Evolutionary conservation across 2,113 vertebrate species (phyloP), one percentile per base, ranked within the genome.

Genomic region (Condylura cristata): DNA sequence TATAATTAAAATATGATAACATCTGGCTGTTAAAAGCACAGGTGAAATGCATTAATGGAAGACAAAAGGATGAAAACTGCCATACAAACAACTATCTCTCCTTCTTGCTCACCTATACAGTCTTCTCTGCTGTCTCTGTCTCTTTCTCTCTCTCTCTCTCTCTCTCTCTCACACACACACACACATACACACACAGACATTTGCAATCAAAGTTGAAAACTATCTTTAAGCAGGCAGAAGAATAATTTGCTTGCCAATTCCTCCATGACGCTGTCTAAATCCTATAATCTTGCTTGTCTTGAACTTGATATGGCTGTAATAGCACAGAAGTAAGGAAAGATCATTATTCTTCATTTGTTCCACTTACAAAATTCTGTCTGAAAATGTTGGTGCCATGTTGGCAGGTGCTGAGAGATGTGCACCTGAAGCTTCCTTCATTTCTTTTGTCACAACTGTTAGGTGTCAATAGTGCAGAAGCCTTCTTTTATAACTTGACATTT

Each of bases 1-100:
- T 90, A 60, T 96, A 96, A 97, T 97, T 96, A 97, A 96, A 95
- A 94, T 96, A 94, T 78, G 89, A 89, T 95, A 95, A 74, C 94
- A 97, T 97, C 83, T 96, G 93, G 94, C 60, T 95, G 86, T 81
- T 94, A 65, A 93, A 95, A 74, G 76, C 87, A 89, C 90, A 98
- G 95, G 93, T 97, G 94, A 79, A 93, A 75, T 72, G 74, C 28
- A 58, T 89, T 93, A 78, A 63, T n/a, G 70, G 66, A 87, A 94
- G 78, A 92, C 37, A 60, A 79, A 86, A 92, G 44, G 41, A 84
- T 12, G 22, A 30, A 82, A 51, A 48, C 12, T 70, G 26, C 53
- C 68, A 56, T 46, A 58, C 9, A 46, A 18, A 60, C 37, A 48
- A 48, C 11, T 51, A 51, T 85, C 51, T 11, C 4, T 60, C 53